Conservation (phyloP, 2,797 vertebrate species). For the Ceyx erithaca region DNA sequence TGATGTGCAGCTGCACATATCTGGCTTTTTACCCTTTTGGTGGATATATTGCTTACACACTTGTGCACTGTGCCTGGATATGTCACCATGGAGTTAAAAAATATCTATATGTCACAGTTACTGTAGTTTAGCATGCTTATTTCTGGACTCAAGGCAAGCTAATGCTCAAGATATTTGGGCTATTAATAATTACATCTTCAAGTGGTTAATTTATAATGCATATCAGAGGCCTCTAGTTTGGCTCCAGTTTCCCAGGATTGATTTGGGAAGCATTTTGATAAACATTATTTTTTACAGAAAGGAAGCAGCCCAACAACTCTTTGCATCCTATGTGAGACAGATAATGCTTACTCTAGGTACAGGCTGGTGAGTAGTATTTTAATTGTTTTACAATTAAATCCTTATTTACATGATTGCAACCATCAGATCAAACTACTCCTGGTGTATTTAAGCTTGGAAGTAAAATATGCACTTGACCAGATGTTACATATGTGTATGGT, state of each 20-base stretch:
- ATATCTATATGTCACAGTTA: too few relatives aligned
- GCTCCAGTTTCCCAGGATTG: neutral
- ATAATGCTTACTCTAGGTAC: neutral
- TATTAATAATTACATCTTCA: neutral
- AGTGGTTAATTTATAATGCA: neutral
- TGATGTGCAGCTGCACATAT: neutral
- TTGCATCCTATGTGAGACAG: neutral
- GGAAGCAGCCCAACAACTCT: neutral
- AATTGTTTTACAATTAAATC: neutral
- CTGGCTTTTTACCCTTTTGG: neutral
- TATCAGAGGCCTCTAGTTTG: neutral
- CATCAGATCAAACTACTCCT: neutral
- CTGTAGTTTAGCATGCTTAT: neutral
- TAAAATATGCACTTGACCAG: neutral
- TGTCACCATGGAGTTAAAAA: neutral
- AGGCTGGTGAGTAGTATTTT: neutral
- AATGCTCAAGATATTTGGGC: neutral
- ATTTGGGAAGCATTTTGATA: neutral
- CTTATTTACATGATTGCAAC: neutral
- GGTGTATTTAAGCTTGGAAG: neutral
- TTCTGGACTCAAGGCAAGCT: neutral
- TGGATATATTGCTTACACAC: neutral
- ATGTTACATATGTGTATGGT: fast-evolving
- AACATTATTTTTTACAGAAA: neutral
- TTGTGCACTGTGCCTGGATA: neutral